A percentile compares a stretch with the other conserved stretches of the same genome.
phyloP scores from a whole-genome alignment of 2,888 invertebrate species.

The Ochlodes sylvanus region DNA sequence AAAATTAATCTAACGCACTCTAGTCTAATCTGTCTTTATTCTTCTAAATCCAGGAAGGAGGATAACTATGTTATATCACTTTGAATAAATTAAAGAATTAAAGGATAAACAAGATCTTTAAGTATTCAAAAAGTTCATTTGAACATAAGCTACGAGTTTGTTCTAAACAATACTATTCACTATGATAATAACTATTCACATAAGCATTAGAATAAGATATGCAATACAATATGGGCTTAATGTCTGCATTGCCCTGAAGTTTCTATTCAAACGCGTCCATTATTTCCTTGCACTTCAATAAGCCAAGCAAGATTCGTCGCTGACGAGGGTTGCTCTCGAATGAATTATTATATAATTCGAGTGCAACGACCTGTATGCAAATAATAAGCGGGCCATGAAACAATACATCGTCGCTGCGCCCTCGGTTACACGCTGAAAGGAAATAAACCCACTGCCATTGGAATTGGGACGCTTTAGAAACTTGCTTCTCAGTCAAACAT shows the following conservation, averaged over 20 bases:
- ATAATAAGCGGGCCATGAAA: slow-evolving; percentile 55
- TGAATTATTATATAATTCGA: slow-evolving; percentile 34
- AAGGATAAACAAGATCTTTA: too few species aligned
- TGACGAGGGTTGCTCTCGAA: slow-evolving; percentile 10
- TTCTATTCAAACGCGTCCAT: slow-evolving; percentile 23
- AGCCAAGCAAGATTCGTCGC: slow-evolving; percentile 23
- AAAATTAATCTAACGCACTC: too few species aligned
- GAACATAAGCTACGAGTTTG: not conserved
- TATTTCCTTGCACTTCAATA: slow-evolving; percentile 26
- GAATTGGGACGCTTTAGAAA: slow-evolving; percentile 37
- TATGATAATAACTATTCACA: not conserved
- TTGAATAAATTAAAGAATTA: too few species aligned
- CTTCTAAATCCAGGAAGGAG: too few species aligned
- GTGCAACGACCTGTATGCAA: slow-evolving; percentile 57
- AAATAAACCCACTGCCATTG: slow-evolving; percentile 59
- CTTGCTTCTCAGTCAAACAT: not conserved
- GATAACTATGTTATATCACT: too few species aligned
- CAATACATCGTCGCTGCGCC: slow-evolving; percentile 54
- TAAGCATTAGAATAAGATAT: not conserved
- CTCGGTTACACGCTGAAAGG: slow-evolving; percentile 53
- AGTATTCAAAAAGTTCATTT: not conserved
- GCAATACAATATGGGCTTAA: slow-evolving; percentile 1
- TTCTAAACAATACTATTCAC: not conserved
- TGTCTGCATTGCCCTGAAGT: slow-evolving; percentile 7
- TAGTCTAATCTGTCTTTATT: too few species aligned